A percentile compares a stretch with the other conserved stretches of the same genome.
phyloP scores from a whole-genome alignment of 2,888 invertebrate species.

The Gisinianus flammeolus region DNA sequence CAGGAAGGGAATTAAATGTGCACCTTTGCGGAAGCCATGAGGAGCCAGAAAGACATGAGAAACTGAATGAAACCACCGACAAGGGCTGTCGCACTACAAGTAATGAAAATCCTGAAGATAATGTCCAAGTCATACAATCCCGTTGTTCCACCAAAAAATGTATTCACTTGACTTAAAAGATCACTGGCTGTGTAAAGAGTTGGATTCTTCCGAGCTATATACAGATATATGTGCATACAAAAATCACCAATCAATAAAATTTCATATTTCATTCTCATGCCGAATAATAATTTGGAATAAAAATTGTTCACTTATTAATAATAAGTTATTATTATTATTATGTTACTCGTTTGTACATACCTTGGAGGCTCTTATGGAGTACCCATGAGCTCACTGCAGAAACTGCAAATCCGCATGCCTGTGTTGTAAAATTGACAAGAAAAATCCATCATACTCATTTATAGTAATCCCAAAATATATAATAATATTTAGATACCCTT shows the following conservation, averaged over 20 bases:
- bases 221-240: too few relatives aligned
- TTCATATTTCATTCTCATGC: too few relatives aligned
- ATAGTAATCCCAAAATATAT: background rate
- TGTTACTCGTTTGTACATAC: too few relatives aligned
- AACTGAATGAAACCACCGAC: conserved; percentile 54
- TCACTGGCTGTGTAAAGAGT: conserved; percentile 52
- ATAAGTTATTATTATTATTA: too few relatives aligned
- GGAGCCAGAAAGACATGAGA: conserved; percentile 55
- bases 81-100: conserved; percentile 54
- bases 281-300: too few relatives aligned
- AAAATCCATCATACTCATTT: background rate
- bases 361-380: conserved; percentile 52
- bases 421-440: conserved; percentile 30
- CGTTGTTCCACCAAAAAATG: conserved; percentile 48
- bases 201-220: conserved; percentile 53
- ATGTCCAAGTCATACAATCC: conserved; percentile 55
- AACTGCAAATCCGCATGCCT: conserved; percentile 48
- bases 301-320: too few relatives aligned
- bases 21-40: conserved; percentile 45
- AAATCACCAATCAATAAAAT: too few relatives aligned
- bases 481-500: too few relatives aligned
- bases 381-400: conserved; percentile 53
- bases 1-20: too few relatives aligned
- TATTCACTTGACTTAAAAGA: conserved; percentile 52
- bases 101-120: conserved; percentile 54